Base-by-base conservation (phyloP, 2,113 vertebrate species). In the Lepisosteus osseus region DNA sequence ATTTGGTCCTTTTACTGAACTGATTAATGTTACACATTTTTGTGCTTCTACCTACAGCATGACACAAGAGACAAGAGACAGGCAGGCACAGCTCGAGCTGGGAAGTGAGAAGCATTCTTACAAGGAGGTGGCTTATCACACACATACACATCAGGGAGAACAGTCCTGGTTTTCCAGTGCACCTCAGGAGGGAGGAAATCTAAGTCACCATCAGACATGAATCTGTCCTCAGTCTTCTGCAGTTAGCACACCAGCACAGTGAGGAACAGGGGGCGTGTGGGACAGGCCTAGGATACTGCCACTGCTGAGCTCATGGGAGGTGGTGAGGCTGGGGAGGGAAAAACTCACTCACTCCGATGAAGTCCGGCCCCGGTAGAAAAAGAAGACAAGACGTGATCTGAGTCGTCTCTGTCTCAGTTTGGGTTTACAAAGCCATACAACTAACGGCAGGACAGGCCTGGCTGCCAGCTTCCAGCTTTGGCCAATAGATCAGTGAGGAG, bases 311-410 rank as follows among this genome's bases (percentile, higher is more conserved):
- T 29, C 29, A 29, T 29, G 29, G 29, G 29, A 29, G 29, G 44
- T 54, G 55, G 51, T 64, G 29, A 59, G 54, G 77, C 17, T 72
- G 51, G 13, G 47, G 40, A 43, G 57, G 11, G 57, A 2, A 43
- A 62, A 69, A 90, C 89, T 91, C 89, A 91, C 90, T 89, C 84
- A 88, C 84, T 91, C 90, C 90, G 87, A 84, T 76, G 85, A 88
- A 29, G 29, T 74, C 83, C 86, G 79, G 69, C 81, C 75, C 84
- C 80, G 82, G 83, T 85, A 84, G 84, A 89, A 82, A 86, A 90
- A 83, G 88, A 80, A 90, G 76, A 90, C 84, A 89, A 47, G 84
- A 14, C 29, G 7, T 86, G 74, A 85, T 79, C 79, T 80, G 78
- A 81, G 15, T 2, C 29, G 29, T 29, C 29, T 29, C 29, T 29